These are phyloP conservation scores for Austrolebias charrua DNA, from an alignment of 2,797 vertebrate genomes.

Conservation along the genomic window DNA sequence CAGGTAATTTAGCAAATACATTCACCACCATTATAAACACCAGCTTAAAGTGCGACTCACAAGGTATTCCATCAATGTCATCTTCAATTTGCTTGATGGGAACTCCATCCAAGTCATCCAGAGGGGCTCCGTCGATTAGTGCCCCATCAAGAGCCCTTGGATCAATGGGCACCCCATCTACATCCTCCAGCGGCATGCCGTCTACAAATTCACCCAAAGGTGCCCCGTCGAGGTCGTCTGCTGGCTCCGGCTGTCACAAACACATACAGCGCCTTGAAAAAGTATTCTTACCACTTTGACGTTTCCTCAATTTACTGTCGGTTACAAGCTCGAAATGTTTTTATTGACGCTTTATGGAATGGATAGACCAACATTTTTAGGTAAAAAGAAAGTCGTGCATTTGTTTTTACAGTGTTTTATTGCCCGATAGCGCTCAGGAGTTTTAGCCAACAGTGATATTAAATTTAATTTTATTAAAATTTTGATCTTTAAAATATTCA, in stretches of 20 bases:
- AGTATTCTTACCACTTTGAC: no score
- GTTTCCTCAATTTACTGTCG: no score
- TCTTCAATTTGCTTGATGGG: conserved; percentile 93
- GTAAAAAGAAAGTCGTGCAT: no score
- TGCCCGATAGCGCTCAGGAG: no score
- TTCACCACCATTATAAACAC: not conserved
- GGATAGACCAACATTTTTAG: no score
- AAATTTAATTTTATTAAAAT: no score
- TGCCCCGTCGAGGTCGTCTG: conserved; percentile 93
- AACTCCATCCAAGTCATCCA: conserved; percentile 94
- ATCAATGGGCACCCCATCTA: conserved; percentile 93
- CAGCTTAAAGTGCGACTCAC: conserved; percentile 76
- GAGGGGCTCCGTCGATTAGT: conserved; percentile 81
- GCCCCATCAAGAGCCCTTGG: conserved; percentile 87
- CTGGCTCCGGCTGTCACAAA: conserved; percentile 61
- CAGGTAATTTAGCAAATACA: not conserved
- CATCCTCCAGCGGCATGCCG: conserved; percentile 87
- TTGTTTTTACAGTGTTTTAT: no score
- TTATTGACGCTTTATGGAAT: no score
- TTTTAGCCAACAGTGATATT: no score
- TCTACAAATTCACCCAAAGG: conserved; percentile 94
- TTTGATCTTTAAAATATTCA: no score
- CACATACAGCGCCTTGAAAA: fast-evolving
- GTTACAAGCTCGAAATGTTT: no score
- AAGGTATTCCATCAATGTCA: conserved; percentile 94